Conservation (phyloP, 2,797 vertebrate genomes). For the Enteromius thamalakanensis region DNA sequence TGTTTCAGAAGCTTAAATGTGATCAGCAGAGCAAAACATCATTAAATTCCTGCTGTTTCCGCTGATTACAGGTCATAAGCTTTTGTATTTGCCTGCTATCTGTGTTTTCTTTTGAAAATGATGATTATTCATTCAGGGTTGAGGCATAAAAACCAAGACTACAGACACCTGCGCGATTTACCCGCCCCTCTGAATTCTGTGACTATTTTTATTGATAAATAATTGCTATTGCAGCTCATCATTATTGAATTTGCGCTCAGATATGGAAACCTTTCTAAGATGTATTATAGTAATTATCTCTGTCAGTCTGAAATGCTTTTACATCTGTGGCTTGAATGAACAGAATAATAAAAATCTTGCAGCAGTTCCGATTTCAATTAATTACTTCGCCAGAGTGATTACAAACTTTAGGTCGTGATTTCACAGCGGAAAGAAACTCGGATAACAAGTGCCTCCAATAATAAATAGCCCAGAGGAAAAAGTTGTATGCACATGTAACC, state of each 20-base stretch:
- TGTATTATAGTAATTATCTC: constrained; percentile 82
- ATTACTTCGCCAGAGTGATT: constrained; percentile 60
- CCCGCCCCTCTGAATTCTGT: constrained; percentile 89
- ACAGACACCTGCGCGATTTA: constrained; percentile 90
- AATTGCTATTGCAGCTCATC: constrained; percentile 91
- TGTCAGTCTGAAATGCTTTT: constrained; percentile 74
- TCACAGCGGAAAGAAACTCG: constrained; percentile 15
- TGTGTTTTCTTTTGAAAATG: constrained; percentile 86
- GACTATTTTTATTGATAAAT: constrained; percentile 98
- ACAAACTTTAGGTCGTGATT: constrained; percentile 44
- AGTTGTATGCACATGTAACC: not conserved
- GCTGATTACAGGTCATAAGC: constrained; percentile 87
- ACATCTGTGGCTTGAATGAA: constrained; percentile 74
- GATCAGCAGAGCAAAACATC: constrained; percentile 83
- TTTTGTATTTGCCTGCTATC: constrained; percentile 84
- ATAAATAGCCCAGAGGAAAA: constrained; percentile 12
- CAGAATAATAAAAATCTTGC: constrained; percentile 72
- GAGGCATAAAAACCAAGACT: constrained; percentile 83
- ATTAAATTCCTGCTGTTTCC: constrained; percentile 78
- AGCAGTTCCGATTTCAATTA: constrained; percentile 58
- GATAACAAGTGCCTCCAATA: not conserved
- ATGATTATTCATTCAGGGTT: constrained; percentile 83
- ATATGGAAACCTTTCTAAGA: constrained; percentile 92
- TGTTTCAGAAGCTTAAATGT: constrained; percentile 78
- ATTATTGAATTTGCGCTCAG: constrained; percentile 93